These are phyloP conservation scores for Actias luna DNA, from an alignment of 2,888 invertebrate species.

Conservation along the genomic window DNA sequence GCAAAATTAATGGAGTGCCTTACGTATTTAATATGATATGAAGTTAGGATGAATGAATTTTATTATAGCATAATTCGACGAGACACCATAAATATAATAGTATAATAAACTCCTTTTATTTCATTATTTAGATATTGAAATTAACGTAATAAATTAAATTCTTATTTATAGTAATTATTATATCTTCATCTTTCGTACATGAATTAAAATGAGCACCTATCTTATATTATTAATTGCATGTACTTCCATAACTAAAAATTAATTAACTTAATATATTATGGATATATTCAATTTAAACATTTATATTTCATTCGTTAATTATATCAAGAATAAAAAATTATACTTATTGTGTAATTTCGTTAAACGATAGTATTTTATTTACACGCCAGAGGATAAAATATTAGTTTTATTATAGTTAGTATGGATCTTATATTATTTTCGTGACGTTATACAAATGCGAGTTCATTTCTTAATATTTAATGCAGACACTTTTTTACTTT, in stretches of 20 bases:
- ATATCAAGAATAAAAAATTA: neutral
- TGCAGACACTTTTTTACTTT: neutral
- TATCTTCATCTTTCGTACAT: slow-evolving; percentile 39
- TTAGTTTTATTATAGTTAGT: neutral
- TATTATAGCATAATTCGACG: slow-evolving; percentile 80
- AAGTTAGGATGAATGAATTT: slow-evolving; percentile 79
- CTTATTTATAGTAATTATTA: slow-evolving; percentile 57
- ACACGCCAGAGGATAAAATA: neutral
- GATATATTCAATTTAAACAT: neutral
- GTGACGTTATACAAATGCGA: neutral
- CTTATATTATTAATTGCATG: neutral
- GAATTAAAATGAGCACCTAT: slow-evolving; percentile 20
- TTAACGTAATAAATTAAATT: slow-evolving; percentile 37
- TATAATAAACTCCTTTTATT: slow-evolving; percentile 70
- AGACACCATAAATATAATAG: slow-evolving; percentile 79
- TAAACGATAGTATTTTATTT: slow-evolving; percentile 6
- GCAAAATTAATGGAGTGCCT: slow-evolving; percentile 82
- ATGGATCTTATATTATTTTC: neutral
- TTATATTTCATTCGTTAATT: neutral
- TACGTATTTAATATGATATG: slow-evolving; percentile 80
- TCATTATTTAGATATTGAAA: slow-evolving; percentile 67
- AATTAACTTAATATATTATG: neutral
- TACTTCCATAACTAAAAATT: neutral
- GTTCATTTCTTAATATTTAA: neutral
- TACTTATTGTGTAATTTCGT: neutral